A percentile compares a stretch with the other conserved stretches of the same genome.
Conservation (phyloP, 2,888 invertebrate species). For the Lepidonotus clava region DNA sequence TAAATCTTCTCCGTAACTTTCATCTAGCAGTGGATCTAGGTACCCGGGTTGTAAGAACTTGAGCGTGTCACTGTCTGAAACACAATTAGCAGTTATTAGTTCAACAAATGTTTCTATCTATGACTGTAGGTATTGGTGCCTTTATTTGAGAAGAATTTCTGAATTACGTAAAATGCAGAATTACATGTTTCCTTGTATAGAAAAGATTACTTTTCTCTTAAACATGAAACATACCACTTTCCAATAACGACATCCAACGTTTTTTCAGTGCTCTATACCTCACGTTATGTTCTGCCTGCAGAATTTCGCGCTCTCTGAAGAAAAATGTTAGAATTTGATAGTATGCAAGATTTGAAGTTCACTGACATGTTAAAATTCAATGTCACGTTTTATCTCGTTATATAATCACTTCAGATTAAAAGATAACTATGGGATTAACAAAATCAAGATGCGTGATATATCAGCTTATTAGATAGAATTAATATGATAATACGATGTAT, state of each 20-base stretch:
- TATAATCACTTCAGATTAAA: no score
- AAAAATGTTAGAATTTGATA: slow-evolving; percentile 13
- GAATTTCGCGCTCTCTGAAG: slow-evolving; percentile 74
- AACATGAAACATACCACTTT: slow-evolving; percentile 23
- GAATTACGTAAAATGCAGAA: no score
- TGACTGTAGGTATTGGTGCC: no score
- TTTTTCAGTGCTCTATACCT: slow-evolving; percentile 76
- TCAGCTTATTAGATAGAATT: no score
- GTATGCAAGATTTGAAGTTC: slow-evolving; percentile 24
- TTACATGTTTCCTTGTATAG: not conserved
- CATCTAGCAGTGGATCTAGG: not conserved
- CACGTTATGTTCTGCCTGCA: slow-evolving; percentile 73
- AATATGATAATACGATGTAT: not conserved
- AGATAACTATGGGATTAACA: no score
- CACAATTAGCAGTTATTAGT: no score
- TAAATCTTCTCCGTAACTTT: slow-evolving; percentile 36
- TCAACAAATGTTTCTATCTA: no score
- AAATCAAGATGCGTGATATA: no score
- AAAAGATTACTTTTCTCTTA: no score
- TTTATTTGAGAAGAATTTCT: no score
- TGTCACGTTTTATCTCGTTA: no score
- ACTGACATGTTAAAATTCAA: no score
- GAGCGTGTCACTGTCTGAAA: not conserved
- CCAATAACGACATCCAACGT: slow-evolving; percentile 67
- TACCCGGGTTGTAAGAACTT: slow-evolving; percentile 26